phyloP scores from a whole-genome alignment of 1,140 invertebrate genomes.

The Camponotus pennsylvanicus region DNA sequence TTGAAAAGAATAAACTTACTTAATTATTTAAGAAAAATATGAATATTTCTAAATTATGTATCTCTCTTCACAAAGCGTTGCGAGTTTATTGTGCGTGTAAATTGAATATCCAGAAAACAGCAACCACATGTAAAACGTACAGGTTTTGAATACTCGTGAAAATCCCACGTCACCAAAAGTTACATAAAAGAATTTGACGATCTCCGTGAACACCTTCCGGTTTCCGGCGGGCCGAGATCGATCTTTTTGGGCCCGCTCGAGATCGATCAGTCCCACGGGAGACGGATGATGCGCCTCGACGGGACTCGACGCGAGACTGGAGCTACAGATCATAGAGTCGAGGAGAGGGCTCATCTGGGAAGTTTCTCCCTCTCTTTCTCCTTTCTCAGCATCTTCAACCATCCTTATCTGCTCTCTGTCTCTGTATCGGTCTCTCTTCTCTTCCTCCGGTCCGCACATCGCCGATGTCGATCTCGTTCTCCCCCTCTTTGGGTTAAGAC shows the following conservation, averaged over 20 bases:
- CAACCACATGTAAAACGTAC: neutral
- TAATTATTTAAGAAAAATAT: too few relatives aligned
- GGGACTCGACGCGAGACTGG: conserved; percentile 82
- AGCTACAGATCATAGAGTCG: conserved; percentile 72
- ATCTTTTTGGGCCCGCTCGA: conserved; percentile 50
- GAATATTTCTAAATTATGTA: neutral
- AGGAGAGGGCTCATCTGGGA: conserved; percentile 75
- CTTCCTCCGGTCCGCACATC: conserved; percentile 32
- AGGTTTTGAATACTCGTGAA: neutral
- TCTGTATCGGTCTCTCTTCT: conserved; percentile 49
- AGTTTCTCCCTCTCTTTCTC: conserved; percentile 60
- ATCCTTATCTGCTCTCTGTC: conserved; percentile 53
- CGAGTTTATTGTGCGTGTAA: neutral
- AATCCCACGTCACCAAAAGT: conserved; percentile 38
- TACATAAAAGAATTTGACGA: neutral
- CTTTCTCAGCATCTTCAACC: conserved; percentile 34
- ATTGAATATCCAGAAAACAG: neutral
- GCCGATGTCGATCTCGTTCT: conserved; percentile 55
- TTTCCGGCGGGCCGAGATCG: conserved; percentile 16
- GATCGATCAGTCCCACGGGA: conserved; percentile 61
- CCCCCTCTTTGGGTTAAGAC: conserved; percentile 51
- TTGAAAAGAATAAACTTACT: too few relatives aligned
- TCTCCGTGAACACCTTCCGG: conserved; percentile 20
- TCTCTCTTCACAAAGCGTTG: neutral
- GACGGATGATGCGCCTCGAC: conserved; percentile 77